phyloP scores from a whole-genome alignment of 1,140 invertebrate genomes.

The Cecropterus lyciades region DNA sequence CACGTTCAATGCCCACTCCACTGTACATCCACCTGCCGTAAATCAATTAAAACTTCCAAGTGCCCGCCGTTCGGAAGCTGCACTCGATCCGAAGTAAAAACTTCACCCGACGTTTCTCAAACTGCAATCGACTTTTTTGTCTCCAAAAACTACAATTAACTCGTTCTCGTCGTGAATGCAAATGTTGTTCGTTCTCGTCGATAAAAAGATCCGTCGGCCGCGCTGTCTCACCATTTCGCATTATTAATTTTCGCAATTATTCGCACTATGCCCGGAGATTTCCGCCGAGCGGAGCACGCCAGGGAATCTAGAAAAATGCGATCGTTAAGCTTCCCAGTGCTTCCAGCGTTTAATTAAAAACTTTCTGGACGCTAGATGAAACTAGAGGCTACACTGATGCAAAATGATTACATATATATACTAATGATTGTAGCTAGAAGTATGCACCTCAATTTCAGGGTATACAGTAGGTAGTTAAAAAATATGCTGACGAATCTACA shows the following conservation, averaged over 20 bases:
- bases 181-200: too few species aligned
- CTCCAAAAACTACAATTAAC: neutral
- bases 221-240: constrained; percentile 53
- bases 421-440: neutral
- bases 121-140: neutral
- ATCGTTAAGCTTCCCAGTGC: constrained; percentile 65
- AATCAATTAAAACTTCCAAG: constrained; percentile 69
- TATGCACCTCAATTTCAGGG: too few species aligned
- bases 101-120: neutral
- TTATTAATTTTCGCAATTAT: constrained; percentile 77
- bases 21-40: constrained; percentile 52
- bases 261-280: constrained; percentile 62
- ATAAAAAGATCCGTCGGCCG: neutral
- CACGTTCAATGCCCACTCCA: constrained; percentile 39
- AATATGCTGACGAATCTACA: too few species aligned
- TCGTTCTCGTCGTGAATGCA: neutral
- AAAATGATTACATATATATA: constrained; percentile 1
- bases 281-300: constrained; percentile 56
- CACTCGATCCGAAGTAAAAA: constrained; percentile 32
- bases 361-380: constrained; percentile 58
- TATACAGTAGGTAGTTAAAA: too few species aligned
- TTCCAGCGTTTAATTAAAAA: constrained; percentile 77
- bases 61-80: constrained; percentile 42
- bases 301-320: constrained; percentile 73
- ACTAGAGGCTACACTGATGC: constrained; percentile 12